Evolutionary conservation across 2,113 vertebrate genomes (phyloP).

Genomic region (Stegastes partitus): DNA sequence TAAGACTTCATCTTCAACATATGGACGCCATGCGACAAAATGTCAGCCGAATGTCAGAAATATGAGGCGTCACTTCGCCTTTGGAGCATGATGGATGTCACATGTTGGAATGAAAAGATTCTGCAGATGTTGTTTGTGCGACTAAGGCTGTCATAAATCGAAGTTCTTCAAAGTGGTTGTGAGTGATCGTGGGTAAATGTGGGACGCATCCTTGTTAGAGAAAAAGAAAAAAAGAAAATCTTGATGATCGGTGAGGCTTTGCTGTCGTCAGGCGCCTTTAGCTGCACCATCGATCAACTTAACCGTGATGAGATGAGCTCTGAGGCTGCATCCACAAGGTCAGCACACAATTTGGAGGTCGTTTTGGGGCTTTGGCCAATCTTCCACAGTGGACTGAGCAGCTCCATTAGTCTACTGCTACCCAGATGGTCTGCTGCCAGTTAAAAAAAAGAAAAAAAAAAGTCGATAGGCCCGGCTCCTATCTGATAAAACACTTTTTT

Average conservation of each 20-base stretch:
- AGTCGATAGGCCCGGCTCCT: constrained; percentile 35
- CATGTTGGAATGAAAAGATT: not conserved
- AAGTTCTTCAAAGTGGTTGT: no score
- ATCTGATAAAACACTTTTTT: constrained; percentile 8
- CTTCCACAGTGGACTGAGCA: constrained; percentile 48
- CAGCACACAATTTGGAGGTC: constrained; percentile 49
- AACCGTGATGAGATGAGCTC: constrained; percentile 65
- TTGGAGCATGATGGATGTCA: not conserved
- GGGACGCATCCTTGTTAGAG: not conserved
- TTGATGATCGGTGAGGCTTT: not conserved
- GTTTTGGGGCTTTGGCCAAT: constrained; percentile 49
- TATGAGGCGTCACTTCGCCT: no score
- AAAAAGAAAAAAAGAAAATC: not conserved
- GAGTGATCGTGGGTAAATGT: no score
- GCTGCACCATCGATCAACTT: constrained; percentile 55
- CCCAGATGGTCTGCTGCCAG: constrained; percentile 34
- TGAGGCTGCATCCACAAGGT: constrained; percentile 61
- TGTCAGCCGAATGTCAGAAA: no score
- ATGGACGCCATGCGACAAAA: no score
- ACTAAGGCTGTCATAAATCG: not conserved
- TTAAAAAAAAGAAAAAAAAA: constrained; percentile 4
- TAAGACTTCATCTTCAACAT: not conserved
- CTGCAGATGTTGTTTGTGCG: not conserved
- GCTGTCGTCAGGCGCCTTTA: constrained; percentile 23
- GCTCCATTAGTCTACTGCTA: constrained; percentile 40